Percentiles rank a stretch among this genome's conserved stretches.
These are phyloP conservation scores for Harpagifer antarcticus DNA, from an alignment of 2,797 vertebrate species.

Conservation along the genomic window DNA sequence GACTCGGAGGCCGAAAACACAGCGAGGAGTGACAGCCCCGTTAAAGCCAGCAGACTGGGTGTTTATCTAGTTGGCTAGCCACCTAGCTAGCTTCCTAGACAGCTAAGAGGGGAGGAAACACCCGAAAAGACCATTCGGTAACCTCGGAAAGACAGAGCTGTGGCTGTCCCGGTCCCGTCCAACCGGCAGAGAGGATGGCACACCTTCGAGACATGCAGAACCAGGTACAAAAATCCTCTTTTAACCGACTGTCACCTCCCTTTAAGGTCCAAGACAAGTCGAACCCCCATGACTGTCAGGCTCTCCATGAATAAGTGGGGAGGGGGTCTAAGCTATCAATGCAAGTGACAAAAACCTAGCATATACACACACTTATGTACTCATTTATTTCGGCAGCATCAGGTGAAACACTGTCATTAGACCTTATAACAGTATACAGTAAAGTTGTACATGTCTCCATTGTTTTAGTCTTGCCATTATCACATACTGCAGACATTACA, in stretches of 20 bases:
- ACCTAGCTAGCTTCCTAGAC: constrained; percentile 75
- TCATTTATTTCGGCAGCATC: constrained; percentile 2
- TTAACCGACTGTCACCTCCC: constrained; percentile 67
- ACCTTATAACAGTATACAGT: neutral
- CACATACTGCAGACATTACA: neutral
- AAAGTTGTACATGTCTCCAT: neutral
- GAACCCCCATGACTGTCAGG: constrained; percentile 52
- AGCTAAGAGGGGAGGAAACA: constrained; percentile 65
- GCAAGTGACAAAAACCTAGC: neutral
- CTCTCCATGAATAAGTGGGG: constrained; percentile 50
- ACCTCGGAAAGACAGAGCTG: constrained; percentile 52
- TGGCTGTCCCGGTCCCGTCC: constrained; percentile 64
- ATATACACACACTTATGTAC: neutral
- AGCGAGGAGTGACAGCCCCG: constrained; percentile 82
- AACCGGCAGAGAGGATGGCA: constrained; percentile 79
- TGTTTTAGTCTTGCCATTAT: constrained; percentile 5
- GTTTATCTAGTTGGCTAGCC: constrained; percentile 81
- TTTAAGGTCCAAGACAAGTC: constrained; percentile 48
- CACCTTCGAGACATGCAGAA: constrained; percentile 87
- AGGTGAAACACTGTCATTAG: neutral
- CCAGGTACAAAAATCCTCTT: constrained; percentile 79
- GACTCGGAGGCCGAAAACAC: constrained; percentile 81
- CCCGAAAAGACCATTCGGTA: constrained; percentile 52
- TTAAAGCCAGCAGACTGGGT: constrained; percentile 77
- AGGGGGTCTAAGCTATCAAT: constrained; percentile 42